These are phyloP conservation scores for Coreius guichenoti DNA, from an alignment of 2,797 vertebrate species.

Conservation along the genomic window DNA sequence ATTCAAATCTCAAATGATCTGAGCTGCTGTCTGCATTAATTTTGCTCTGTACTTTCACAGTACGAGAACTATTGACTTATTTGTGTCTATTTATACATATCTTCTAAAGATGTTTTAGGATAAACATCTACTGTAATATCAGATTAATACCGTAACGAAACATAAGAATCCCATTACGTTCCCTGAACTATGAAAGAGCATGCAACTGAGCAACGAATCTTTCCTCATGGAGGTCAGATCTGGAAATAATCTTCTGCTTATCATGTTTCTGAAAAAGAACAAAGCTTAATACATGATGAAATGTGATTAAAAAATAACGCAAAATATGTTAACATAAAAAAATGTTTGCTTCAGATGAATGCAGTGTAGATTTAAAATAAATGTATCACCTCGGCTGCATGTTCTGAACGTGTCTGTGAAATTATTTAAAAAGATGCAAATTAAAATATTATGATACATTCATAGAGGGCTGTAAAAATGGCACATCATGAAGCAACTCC, in stretches of 20 bases:
- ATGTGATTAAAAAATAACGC: conserved; percentile 12
- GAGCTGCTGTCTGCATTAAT: not conserved
- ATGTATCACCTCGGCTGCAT: conserved; percentile 21
- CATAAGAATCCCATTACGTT: not conserved
- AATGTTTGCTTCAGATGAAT: not conserved
- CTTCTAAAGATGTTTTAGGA: not conserved
- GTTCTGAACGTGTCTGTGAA: conserved; percentile 56
- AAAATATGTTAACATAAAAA: not conserved
- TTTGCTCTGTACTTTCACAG: not conserved
- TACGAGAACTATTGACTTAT: not conserved
- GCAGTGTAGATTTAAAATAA: conserved; percentile 6
- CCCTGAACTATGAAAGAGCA: not conserved
- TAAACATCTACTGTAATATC: not conserved
- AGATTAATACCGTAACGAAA: not conserved
- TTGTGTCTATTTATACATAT: not conserved
- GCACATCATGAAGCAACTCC: not conserved
- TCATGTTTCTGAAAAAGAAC: not conserved
- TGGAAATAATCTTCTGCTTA: conserved; percentile 11
- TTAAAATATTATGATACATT: conserved; percentile 60
- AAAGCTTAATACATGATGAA: not conserved
- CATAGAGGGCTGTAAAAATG: conserved; percentile 5
- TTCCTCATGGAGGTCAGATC: not conserved
- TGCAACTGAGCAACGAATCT: not conserved
- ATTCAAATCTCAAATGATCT: not conserved
- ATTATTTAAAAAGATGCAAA: conserved; percentile 69